Conservation (phyloP, 2,888 invertebrate species). For the Protonemura montana region DNA sequence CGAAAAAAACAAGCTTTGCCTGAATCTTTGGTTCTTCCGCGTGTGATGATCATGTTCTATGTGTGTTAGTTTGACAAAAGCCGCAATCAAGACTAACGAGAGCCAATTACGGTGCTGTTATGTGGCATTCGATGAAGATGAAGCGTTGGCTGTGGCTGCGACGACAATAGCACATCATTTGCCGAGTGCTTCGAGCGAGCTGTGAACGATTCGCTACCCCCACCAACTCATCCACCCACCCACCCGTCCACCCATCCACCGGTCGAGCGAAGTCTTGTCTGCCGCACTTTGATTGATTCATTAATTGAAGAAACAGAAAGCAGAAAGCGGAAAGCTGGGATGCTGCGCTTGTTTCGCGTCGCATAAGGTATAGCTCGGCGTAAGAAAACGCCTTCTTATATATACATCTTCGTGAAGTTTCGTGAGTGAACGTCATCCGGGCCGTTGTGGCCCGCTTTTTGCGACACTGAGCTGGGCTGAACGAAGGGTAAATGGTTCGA, state of each 20-base stretch:
- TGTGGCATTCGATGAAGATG: slow-evolving; percentile 12
- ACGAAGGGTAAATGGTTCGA: slow-evolving; percentile 4
- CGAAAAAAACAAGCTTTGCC: background rate
- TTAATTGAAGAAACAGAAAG: background rate
- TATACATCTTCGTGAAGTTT: too few species aligned
- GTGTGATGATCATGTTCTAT: background rate
- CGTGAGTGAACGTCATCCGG: background rate
- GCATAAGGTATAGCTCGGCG: too few species aligned
- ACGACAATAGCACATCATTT: slow-evolving; percentile 7
- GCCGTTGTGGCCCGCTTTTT: background rate
- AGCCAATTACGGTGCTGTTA: background rate
- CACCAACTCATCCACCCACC: background rate
- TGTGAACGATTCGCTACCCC: background rate
- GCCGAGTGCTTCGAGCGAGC: background rate
- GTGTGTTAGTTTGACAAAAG: background rate
- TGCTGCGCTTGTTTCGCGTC: too few species aligned
- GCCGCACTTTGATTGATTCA: slow-evolving; percentile 12
- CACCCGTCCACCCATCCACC: background rate
- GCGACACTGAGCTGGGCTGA: background rate
- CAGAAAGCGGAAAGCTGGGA: background rate
- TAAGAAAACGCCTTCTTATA: too few species aligned
- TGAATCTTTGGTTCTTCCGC: background rate
- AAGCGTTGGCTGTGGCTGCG: background rate
- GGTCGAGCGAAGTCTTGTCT: background rate
- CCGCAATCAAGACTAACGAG: background rate